Conservation (phyloP, 1,140 invertebrate genomes). For the Drosophila athabasca region DNA sequence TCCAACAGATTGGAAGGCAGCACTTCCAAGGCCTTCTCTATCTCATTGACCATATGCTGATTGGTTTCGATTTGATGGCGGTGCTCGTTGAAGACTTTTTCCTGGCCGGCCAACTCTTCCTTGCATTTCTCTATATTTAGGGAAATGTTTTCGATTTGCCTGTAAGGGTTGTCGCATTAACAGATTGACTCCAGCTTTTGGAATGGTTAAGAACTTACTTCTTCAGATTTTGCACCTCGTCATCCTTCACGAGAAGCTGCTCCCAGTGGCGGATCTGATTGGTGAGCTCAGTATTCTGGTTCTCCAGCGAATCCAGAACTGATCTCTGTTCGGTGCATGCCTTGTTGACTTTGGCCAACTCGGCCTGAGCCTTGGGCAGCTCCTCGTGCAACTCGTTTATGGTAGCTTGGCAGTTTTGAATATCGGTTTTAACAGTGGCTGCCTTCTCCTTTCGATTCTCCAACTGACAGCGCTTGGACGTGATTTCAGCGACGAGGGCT, state of each 20-base stretch:
- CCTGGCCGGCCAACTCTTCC: constrained; percentile 26
- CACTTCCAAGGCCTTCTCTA: constrained; percentile 45
- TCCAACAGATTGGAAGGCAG: constrained; percentile 29
- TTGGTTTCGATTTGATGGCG: constrained; percentile 41
- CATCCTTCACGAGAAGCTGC: constrained; percentile 54
- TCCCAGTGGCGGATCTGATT: constrained; percentile 37
- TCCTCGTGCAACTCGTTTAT: constrained; percentile 30
- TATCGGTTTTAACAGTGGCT: constrained; percentile 11
- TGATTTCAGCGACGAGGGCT: constrained; percentile 15
- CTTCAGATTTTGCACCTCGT: constrained; percentile 40
- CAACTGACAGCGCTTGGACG: constrained; percentile 36
- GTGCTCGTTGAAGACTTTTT: constrained; percentile 39
- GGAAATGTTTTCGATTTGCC: constrained; percentile 29
- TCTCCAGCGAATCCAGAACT: constrained; percentile 12
- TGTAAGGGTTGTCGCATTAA: background rate
- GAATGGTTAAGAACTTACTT: constrained; percentile 23
- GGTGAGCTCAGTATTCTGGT: constrained; percentile 26
- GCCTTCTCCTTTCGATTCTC: constrained; percentile 33
- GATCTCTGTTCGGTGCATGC: constrained; percentile 16
- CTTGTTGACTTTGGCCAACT: constrained; percentile 26
- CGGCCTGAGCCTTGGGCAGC: constrained; percentile 22
- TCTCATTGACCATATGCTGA: constrained; percentile 24
- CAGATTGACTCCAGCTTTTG: background rate
- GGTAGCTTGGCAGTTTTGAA: constrained; percentile 18
- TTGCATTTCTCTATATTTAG: constrained; percentile 42